phyloP scores from a whole-genome alignment of 2,113 vertebrate genomes.

The Atherinomorus stipes region DNA sequence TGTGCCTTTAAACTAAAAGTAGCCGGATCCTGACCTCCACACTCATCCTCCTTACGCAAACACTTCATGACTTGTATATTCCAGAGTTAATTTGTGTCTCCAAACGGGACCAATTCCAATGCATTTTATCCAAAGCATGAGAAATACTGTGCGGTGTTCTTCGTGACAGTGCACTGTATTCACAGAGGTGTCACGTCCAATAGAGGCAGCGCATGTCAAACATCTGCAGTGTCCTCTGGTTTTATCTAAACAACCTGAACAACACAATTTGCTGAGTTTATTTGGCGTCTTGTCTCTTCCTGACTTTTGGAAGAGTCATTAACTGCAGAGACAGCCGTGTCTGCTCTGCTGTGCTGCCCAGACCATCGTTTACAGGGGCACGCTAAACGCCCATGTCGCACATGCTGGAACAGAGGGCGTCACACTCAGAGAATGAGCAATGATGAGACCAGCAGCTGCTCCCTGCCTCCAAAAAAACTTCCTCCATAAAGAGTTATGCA shows the following conservation, averaged over 20 bases:
- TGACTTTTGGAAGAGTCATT: constrained; percentile 34
- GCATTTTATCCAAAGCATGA: not conserved
- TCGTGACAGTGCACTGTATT: constrained; percentile 18
- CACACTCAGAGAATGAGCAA: constrained; percentile 55
- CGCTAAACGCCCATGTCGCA: constrained; percentile 41
- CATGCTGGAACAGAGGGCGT: constrained; percentile 64
- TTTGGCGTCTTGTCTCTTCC: constrained; percentile 4
- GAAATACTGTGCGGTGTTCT: not conserved
- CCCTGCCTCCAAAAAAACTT: constrained; percentile 27
- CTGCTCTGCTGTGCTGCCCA: constrained; percentile 54
- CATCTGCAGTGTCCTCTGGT: constrained; percentile 38
- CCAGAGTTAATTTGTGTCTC: not conserved
- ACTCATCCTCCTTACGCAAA: not conserved
- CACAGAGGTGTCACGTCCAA: constrained; percentile 29
- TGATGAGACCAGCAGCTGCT: constrained; percentile 54
- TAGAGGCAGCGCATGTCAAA: constrained; percentile 23
- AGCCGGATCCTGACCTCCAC: not conserved
- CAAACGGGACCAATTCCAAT: not conserved
- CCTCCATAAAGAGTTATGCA: constrained; percentile 13
- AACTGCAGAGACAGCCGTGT: constrained; percentile 59
- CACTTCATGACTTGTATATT: not conserved
- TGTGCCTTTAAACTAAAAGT: not conserved
- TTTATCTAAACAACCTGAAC: constrained; percentile 17
- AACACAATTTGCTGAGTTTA: constrained; percentile 16
- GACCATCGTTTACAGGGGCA: constrained; percentile 61